Evolutionary conservation across 37 sponge, comb jelly and placozoan species (phyloP).

Genomic region (Crambe crambe): DNA sequence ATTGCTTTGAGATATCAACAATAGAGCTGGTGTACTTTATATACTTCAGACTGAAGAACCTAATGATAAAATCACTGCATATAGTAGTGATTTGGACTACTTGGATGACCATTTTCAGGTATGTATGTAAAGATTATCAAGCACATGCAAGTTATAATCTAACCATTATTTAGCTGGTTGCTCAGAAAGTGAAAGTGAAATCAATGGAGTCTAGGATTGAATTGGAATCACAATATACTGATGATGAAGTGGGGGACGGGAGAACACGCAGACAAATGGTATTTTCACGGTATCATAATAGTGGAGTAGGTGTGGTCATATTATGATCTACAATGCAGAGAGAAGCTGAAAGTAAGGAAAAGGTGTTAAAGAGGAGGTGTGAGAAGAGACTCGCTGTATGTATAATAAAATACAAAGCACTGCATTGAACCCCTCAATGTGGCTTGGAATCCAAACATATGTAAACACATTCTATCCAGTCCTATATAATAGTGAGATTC

Average conservation of each 20-base stretch:
- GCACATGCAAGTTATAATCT: neutral
- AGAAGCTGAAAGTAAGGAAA: constrained; percentile 66
- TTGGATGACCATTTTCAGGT: constrained; percentile 67
- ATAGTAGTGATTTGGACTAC: constrained; percentile 72
- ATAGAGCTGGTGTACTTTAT: neutral
- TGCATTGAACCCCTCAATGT: too few species aligned
- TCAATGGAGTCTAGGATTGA: constrained; percentile 74
- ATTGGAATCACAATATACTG: constrained; percentile 70
- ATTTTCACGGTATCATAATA: neutral
- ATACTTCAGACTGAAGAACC: constrained; percentile 12
- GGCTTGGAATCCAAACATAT: too few species aligned
- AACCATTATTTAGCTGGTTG: constrained; percentile 26
- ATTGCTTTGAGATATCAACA: too few species aligned
- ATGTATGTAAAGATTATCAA: neutral
- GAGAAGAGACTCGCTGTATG: constrained; percentile 70
- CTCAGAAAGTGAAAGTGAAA: constrained; percentile 61
- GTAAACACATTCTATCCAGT: too few species aligned
- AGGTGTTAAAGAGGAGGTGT: constrained; percentile 70
- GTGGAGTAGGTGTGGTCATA: neutral
- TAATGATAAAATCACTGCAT: constrained; percentile 52
- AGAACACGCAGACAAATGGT: constrained; percentile 68
- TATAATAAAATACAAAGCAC: too few species aligned
- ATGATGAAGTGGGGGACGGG: constrained; percentile 58
- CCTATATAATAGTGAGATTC: too few species aligned
- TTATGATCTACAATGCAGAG: constrained; percentile 38